Conservation (phyloP, 2,888 invertebrate genomes). For the Invenusta paracnida region DNA sequence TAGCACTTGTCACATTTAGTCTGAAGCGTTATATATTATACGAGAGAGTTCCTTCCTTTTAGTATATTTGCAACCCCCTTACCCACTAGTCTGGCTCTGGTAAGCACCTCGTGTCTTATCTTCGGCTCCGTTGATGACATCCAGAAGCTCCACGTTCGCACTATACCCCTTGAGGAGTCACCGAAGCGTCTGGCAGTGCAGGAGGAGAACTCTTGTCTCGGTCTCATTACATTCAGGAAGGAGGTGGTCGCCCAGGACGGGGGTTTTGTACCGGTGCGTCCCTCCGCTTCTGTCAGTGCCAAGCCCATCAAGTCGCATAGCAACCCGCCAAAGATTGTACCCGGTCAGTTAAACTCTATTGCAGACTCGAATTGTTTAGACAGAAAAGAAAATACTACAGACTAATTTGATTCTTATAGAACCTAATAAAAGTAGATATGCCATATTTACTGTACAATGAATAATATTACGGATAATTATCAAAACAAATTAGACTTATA, state of each 20-base stretch:
- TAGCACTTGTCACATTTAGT: too few relatives aligned
- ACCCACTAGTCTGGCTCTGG: conserved; percentile 55
- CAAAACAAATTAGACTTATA: too few relatives aligned
- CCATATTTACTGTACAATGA: too few relatives aligned
- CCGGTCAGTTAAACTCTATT: neutral
- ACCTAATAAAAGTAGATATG: too few relatives aligned
- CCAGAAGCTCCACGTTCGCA: conserved; percentile 91
- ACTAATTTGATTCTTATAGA: too few relatives aligned
- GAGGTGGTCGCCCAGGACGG: conserved; percentile 63
- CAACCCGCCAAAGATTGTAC: neutral
- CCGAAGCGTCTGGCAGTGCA: conserved; percentile 63
- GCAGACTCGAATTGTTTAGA: too few relatives aligned
- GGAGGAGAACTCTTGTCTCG: conserved; percentile 72
- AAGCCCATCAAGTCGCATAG: conserved; percentile 40
- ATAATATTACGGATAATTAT: too few relatives aligned
- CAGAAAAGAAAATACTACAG: too few relatives aligned
- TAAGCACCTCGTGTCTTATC: conserved; percentile 80
- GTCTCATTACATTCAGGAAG: conserved; percentile 80
- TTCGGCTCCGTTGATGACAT: conserved; percentile 97
- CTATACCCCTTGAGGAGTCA: conserved; percentile 87
- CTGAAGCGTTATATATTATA: too few relatives aligned
- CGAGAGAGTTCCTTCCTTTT: too few relatives aligned
- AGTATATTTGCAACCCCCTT: too few relatives aligned
- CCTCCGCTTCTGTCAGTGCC: conserved; percentile 41
- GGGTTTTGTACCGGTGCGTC: conserved; percentile 24